phyloP scores from a whole-genome alignment of 2,113 vertebrate genomes.

The Shinisaurus crocodilurus region DNA sequence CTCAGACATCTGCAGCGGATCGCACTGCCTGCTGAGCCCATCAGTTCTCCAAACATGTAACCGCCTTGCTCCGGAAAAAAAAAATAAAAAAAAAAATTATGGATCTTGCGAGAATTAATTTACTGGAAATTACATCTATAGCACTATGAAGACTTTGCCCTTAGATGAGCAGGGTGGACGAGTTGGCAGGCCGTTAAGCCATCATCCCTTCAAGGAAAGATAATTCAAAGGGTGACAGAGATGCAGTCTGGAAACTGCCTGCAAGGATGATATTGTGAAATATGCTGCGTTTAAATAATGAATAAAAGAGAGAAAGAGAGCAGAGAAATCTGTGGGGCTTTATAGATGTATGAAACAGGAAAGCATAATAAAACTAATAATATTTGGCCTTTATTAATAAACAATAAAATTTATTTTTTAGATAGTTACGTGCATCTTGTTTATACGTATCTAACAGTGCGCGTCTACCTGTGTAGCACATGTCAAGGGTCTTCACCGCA shows the following conservation, averaged over 20 bases:
- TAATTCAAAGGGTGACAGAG: conserved; percentile 73
- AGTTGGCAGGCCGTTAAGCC: conserved; percentile 73
- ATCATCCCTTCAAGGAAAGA: conserved; percentile 72
- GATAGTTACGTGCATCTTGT: neutral
- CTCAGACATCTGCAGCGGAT: neutral
- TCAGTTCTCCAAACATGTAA: conserved; percentile 55
- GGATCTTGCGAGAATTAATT: conserved; percentile 77
- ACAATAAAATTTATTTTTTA: neutral
- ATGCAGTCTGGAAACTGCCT: conserved; percentile 70
- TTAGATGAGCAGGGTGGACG: conserved; percentile 73
- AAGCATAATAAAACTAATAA: neutral
- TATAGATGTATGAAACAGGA: neutral
- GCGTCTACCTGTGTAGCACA: neutral
- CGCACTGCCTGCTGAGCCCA: too few species aligned
- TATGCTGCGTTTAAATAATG: conserved; percentile 26
- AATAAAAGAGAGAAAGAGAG: neutral
- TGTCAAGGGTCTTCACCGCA: neutral
- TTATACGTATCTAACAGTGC: neutral
- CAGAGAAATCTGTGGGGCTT: neutral
- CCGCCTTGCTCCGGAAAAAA: conserved; percentile 64
- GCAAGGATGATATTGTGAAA: conserved; percentile 50
- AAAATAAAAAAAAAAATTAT: conserved; percentile 73
- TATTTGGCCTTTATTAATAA: neutral
- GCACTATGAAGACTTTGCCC: conserved; percentile 77
- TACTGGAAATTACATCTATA: conserved; percentile 80